Percentiles rank a stretch among this genome's conserved stretches.
phyloP scores from a whole-genome alignment of 2,113 vertebrate species.

The Candoia aspera region DNA sequence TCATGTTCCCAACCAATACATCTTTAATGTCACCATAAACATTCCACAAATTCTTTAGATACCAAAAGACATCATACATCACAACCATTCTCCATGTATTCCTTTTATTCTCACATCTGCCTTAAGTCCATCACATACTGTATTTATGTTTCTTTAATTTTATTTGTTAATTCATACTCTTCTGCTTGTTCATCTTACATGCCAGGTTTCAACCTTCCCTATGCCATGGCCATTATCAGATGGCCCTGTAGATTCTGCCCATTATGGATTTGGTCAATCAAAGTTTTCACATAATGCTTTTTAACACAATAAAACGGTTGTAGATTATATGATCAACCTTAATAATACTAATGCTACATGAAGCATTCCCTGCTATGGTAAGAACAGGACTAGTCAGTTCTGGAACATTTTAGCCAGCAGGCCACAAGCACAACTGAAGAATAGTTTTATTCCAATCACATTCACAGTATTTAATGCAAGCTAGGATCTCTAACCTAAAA shows the following conservation, averaged over 20 bases:
- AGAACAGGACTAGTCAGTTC: neutral
- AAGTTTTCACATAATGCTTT: neutral
- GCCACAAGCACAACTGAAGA: neutral
- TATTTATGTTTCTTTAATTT: neutral
- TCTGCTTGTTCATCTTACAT: neutral
- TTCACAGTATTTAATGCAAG: neutral
- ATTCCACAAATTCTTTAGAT: neutral
- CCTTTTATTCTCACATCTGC: neutral
- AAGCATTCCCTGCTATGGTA: neutral
- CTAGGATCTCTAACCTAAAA: neutral
- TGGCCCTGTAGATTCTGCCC: too few relatives aligned
- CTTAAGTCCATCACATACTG: neutral
- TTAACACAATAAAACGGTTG: neutral
- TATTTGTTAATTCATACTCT: neutral
- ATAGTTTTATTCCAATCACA: neutral
- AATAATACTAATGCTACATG: neutral
- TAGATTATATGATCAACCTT: neutral
- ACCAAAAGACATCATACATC: neutral
- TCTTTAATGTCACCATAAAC: neutral
- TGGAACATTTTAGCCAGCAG: neutral
- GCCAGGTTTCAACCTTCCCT: neutral
- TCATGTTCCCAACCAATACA: neutral
- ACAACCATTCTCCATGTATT: neutral
- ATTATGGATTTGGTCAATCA: neutral
- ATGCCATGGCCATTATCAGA: neutral